Percentiles rank a stretch among this genome's conserved stretches.
These are phyloP conservation scores for Phalacrocorax brasilianus DNA, from an alignment of 2,113 vertebrate genomes.

Conservation along the genomic window DNA sequence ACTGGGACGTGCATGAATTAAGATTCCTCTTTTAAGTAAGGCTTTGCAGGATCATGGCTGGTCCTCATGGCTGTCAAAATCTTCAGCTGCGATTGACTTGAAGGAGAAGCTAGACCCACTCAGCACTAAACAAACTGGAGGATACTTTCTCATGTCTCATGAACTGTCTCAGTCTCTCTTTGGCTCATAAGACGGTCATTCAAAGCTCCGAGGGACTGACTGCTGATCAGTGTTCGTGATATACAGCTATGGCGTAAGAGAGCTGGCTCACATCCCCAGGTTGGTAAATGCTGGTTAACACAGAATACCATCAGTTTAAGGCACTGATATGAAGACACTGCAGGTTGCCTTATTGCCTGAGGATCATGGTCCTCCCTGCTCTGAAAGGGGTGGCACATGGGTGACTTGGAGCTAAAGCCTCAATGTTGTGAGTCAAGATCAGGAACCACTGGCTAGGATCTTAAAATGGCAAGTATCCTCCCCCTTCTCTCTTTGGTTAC, in stretches of 20 bases:
- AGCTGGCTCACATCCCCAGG: not conserved
- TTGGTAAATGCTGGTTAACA: not conserved
- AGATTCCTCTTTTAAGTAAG: not conserved
- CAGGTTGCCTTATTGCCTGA: not conserved
- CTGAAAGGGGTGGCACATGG: not conserved
- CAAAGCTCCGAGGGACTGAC: not conserved
- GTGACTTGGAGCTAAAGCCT: not conserved
- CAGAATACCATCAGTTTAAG: not conserved
- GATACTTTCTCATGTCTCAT: not conserved
- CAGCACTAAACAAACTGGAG: not conserved
- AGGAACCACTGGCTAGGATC: not conserved
- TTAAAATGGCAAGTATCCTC: not conserved
- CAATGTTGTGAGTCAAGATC: not conserved
- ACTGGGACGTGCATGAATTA: not conserved
- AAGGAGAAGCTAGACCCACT: not conserved
- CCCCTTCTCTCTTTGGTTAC: not conserved
- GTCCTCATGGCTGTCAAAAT: not conserved
- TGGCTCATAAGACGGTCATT: not conserved
- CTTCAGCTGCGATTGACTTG: not conserved
- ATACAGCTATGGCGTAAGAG: not conserved
- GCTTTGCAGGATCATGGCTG: constrained; percentile 32
- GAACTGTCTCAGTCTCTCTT: not conserved
- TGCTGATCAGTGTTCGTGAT: fast-evolving
- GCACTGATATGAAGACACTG: not conserved
- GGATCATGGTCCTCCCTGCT: not conserved